These are phyloP conservation scores for Scytalopus superciliaris DNA, from an alignment of 2,113 vertebrate species.

Conservation along the genomic window DNA sequence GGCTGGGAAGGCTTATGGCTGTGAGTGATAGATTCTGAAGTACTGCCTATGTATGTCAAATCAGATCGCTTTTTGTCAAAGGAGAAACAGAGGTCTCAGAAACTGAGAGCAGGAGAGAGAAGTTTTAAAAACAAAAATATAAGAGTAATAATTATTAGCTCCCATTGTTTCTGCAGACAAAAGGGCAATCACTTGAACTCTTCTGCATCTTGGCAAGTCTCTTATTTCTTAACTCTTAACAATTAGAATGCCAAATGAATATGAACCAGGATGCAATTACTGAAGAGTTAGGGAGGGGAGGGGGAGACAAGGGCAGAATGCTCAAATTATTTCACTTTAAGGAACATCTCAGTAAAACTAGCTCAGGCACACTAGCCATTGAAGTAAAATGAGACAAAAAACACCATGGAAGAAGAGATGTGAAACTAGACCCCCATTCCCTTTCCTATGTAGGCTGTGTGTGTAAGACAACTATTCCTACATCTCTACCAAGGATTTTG, in stretches of 20 bases:
- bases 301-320: background rate
- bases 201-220: constrained; percentile 14
- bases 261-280: constrained; percentile 19
- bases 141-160: constrained; percentile 5
- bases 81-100: background rate
- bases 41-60: background rate
- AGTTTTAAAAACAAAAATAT: constrained; percentile 27
- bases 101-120: background rate
- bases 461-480: background rate
- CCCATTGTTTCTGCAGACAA: constrained; percentile 39
- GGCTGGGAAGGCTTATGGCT: background rate
- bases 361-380: background rate
- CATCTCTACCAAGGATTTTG: background rate
- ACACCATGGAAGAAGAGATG: background rate
- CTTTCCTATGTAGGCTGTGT: background rate
- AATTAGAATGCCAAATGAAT: background rate
- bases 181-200: constrained; percentile 40
- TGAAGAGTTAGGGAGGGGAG: background rate
- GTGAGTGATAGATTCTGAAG: constrained; percentile 41
- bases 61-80: background rate
- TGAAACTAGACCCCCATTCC: background rate
- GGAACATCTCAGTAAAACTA: background rate
- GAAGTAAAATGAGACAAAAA: background rate
- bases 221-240: constrained; percentile 19
- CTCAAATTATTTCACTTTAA: background rate